phyloP scores from a whole-genome alignment of 2,113 vertebrate species.

The Pleuronectes platessa region DNA sequence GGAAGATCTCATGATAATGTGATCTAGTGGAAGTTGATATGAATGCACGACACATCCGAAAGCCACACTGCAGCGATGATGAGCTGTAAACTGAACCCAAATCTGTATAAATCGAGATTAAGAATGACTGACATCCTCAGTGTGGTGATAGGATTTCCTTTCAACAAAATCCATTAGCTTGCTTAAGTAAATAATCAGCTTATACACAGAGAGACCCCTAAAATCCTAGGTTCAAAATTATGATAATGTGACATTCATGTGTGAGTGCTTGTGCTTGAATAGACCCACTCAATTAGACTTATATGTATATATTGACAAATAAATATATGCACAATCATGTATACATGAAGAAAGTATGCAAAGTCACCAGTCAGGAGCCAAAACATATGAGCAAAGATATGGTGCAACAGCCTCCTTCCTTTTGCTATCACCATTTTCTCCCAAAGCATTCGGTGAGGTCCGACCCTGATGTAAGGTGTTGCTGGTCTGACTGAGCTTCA shows the following conservation, averaged over 20 bases:
- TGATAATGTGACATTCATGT: constrained; percentile 5
- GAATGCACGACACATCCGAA: constrained; percentile 19
- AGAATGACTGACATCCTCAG: constrained; percentile 40
- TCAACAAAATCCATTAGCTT: constrained; percentile 45
- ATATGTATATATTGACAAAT: background rate
- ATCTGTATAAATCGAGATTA: constrained; percentile 36
- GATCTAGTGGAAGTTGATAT: constrained; percentile 17
- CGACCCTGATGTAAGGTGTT: too few species aligned
- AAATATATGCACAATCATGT: background rate
- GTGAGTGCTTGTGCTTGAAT: background rate
- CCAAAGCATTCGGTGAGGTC: too few species aligned
- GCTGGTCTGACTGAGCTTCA: too few species aligned
- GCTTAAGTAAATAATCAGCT: constrained; percentile 41
- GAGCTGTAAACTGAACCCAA: constrained; percentile 6
- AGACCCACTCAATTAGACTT: background rate
- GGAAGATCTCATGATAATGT: constrained; percentile 5
- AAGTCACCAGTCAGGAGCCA: too few species aligned
- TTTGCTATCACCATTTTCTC: background rate
- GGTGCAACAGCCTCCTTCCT: background rate
- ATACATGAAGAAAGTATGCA: background rate
- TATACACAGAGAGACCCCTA: constrained; percentile 3
- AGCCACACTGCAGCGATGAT: background rate
- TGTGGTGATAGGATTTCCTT: constrained; percentile 32
- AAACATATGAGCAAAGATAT: too few species aligned
- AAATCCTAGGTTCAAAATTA: constrained; percentile 6